Percentiles rank a stretch among this genome's conserved stretches.
These are phyloP conservation scores for Apamea sordens DNA, from an alignment of 2,888 invertebrate species.

Conservation along the genomic window DNA sequence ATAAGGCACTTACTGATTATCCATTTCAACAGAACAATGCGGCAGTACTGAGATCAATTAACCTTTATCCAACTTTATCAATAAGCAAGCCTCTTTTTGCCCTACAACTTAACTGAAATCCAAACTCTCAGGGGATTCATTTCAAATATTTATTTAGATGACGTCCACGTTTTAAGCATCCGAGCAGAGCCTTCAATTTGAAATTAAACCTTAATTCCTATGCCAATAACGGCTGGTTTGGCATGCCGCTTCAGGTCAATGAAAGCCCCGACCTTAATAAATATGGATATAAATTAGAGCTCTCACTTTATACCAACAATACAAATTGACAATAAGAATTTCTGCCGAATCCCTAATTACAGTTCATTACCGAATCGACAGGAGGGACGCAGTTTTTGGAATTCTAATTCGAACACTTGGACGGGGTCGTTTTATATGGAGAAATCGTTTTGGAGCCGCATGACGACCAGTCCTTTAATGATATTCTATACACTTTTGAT, in stretches of 20 bases:
- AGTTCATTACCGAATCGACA: constrained; percentile 65
- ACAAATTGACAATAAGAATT: constrained; percentile 73
- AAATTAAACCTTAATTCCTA: constrained; percentile 76
- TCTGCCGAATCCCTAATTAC: constrained; percentile 67
- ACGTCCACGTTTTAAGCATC: constrained; percentile 74
- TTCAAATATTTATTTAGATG: constrained; percentile 82
- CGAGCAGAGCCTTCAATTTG: constrained; percentile 71
- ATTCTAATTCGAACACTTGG: constrained; percentile 46
- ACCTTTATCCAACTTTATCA: constrained; percentile 35
- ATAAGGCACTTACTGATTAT: neutral
- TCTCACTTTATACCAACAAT: constrained; percentile 71
- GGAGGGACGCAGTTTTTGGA: constrained; percentile 52
- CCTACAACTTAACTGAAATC: constrained; percentile 70
- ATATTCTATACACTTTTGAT: neutral
- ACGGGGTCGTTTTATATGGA: constrained; percentile 31
- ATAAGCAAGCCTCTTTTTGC: constrained; percentile 56
- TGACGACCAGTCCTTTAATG: neutral
- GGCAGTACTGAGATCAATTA: constrained; percentile 18
- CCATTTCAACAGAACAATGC: neutral
- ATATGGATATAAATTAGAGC: constrained; percentile 78
- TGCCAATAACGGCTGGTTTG: constrained; percentile 75
- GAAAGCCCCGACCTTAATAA: constrained; percentile 74
- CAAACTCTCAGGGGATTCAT: constrained; percentile 73
- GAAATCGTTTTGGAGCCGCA: constrained; percentile 8
- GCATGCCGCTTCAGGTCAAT: constrained; percentile 62